Base-by-base conservation (phyloP, 2,113 vertebrate species). In the Pituophis catenifer region DNA sequence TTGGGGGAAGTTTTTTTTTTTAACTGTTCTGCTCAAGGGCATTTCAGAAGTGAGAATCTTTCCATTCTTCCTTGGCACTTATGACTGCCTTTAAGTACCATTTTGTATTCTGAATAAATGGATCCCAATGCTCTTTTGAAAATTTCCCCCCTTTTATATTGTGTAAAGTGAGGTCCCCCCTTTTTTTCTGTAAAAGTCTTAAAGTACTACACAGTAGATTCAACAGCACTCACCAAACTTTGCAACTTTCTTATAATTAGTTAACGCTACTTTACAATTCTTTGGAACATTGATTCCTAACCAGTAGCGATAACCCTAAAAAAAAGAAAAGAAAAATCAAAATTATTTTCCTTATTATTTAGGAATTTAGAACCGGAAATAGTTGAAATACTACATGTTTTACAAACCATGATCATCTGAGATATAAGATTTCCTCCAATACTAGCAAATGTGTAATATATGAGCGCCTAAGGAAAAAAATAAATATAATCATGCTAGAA, bases 361-460 rank as follows among this genome's bases (percentile, higher is more conserved):
- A 93, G 48, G 65, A 88, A 19, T 89, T 0, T 92, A 7, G 1
- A 86, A 91, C 53, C 91, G 88, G 88, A 58, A 23, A 92, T 53
- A 13, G 50, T 89, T 85, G 75, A 52, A 94, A 91, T 93, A 92
- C 90, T 93, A 92, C 90, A 87, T 94, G 70, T 94, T 94, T 93
- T 96, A 97, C 95, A 94, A 96, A 97, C 97, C 97, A 97, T 90
- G 94, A 98, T 97, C 96, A 97, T 97, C 75, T 97, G 96, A 12
- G 97, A 97, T 87, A 97, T 94, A 92, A 97, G 94, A 92, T 97
- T 97, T 96, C 97, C 97, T 94, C 97, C 97, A 93, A 96, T 95
- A 94, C 96, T 96, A 95, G 95, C 97, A 95, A 97, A 97, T 29
- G 96, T 97, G 8, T 97, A 97, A 94, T 97, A 97, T 91, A 97